These are phyloP conservation scores for Colossoma macropomum DNA, from an alignment of 2,113 vertebrate species.

Conservation along the genomic window DNA sequence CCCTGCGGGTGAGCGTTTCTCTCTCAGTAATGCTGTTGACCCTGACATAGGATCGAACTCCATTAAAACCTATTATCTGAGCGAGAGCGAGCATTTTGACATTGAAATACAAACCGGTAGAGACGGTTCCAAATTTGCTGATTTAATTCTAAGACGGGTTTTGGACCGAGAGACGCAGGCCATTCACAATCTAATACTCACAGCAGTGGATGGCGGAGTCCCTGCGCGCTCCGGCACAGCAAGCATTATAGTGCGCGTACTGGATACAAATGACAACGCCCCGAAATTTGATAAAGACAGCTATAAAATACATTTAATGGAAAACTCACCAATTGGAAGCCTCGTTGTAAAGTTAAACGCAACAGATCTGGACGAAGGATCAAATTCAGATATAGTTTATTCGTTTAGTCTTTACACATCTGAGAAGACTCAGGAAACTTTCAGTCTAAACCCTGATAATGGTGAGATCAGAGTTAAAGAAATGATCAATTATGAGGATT, in stretches of 20 bases:
- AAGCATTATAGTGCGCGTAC: constrained; percentile 66
- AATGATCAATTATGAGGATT: constrained; percentile 64
- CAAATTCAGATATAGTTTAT: constrained; percentile 65
- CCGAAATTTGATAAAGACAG: constrained; percentile 63
- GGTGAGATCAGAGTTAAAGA: constrained; percentile 64
- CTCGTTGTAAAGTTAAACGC: constrained; percentile 66
- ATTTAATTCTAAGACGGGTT: constrained; percentile 52
- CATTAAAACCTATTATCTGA: constrained; percentile 66
- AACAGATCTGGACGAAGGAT: constrained; percentile 71
- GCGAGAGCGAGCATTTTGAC: constrained; percentile 65
- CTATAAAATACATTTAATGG: constrained; percentile 62
- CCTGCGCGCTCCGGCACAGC: constrained; percentile 70
- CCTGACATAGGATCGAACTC: constrained; percentile 65
- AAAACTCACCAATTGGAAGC: constrained; percentile 68
- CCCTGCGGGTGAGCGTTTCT: constrained; percentile 63
- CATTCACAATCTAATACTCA: constrained; percentile 68
- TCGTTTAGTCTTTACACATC: constrained; percentile 62
- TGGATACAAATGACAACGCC: constrained; percentile 73
- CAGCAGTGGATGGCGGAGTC: constrained; percentile 73
- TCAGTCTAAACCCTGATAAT: constrained; percentile 50
- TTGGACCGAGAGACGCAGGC: constrained; percentile 66
- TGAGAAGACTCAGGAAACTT: constrained; percentile 61
- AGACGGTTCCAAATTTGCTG: constrained; percentile 61
- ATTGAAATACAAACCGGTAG: constrained; percentile 69
- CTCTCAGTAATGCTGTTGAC: constrained; percentile 71